phyloP scores from a whole-genome alignment of 2,888 invertebrate genomes.

The Bombylius discolor region DNA sequence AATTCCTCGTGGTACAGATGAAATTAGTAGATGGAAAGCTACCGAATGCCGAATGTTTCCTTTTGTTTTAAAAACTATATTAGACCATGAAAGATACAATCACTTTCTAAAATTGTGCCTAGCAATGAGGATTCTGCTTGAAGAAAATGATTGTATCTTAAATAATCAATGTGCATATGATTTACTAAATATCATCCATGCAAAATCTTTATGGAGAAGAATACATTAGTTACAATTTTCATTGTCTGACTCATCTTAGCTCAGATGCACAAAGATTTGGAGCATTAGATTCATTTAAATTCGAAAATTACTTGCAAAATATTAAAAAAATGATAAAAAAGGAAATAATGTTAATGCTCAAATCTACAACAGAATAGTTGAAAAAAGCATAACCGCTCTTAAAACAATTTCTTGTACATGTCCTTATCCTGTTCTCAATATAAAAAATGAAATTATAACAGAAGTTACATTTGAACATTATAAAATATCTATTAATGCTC shows the following conservation, averaged over 20 bases:
- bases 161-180: neutral
- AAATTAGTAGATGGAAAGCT: neutral
- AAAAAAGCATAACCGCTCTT: too few species aligned
- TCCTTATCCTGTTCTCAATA: too few species aligned
- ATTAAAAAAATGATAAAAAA: too few species aligned
- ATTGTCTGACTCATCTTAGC: neutral
- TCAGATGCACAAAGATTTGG: neutral
- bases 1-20: neutral
- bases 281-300: too few species aligned
- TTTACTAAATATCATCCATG: neutral
- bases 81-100: conserved; percentile 8
- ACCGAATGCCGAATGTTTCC: conserved; percentile 11
- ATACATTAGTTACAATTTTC: neutral
- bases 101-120: conserved; percentile 14
- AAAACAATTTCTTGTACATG: too few species aligned
- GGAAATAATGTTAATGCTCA: too few species aligned
- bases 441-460: too few species aligned
- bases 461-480: too few species aligned
- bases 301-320: too few species aligned
- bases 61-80: neutral
- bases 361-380: too few species aligned
- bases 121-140: conserved; percentile 8
- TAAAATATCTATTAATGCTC: too few species aligned
- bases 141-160: neutral
- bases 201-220: neutral